Evolutionary conservation across 2,888 invertebrate species (phyloP).

Genomic region (Piscicola geometra): DNA sequence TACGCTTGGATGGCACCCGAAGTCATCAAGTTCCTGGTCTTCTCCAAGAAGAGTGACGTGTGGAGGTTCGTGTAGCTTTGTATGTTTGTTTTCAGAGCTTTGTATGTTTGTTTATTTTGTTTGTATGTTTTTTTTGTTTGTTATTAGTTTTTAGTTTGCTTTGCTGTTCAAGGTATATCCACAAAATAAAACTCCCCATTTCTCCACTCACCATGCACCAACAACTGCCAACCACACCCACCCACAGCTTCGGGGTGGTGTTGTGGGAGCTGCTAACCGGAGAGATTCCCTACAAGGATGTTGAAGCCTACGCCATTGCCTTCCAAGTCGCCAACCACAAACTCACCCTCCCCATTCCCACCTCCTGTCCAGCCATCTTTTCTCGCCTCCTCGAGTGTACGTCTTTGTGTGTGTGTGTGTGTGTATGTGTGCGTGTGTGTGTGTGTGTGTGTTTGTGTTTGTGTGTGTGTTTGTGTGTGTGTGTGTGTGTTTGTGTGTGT

Average conservation of each 20-base stretch:
- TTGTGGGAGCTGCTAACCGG: conserved; percentile 18
- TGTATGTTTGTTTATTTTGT: not conserved
- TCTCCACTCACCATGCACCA: no score
- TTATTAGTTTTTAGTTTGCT: not conserved
- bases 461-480: no score
- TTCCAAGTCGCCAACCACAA: not conserved
- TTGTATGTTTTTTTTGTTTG: not conserved
- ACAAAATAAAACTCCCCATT: no score
- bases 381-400: not conserved
- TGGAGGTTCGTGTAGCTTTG: conserved; percentile 67
- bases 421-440: no score
- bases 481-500: no score
- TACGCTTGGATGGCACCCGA: conserved; percentile 98
- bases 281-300: conserved; percentile 14
- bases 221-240: no score
- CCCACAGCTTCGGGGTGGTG: conserved; percentile 6
- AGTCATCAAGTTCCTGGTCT: conserved; percentile 87
- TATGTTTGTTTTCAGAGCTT: not conserved
- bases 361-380: not conserved
- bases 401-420: no score
- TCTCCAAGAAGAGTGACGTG: conserved; percentile 90
- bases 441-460: no score
- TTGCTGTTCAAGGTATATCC: no score
- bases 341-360: conserved; percentile 17
- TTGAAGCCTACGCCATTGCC: conserved; percentile 9